Base-by-base conservation (phyloP, 2,888 invertebrate species). In the Luperina testacea region DNA sequence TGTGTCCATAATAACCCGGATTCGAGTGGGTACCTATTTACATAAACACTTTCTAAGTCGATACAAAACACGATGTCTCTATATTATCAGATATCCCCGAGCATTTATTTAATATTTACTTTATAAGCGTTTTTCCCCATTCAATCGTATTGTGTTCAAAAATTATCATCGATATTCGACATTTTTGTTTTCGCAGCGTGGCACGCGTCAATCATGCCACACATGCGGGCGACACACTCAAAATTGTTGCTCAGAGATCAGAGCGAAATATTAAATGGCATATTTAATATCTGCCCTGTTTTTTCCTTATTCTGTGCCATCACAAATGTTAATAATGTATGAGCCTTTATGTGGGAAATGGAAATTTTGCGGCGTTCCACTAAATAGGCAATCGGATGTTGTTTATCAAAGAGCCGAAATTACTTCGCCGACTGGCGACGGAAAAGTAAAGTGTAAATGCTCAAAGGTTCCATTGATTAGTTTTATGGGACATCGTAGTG, bases 201-300 rank as follows among this genome's bases (percentile, higher is more conserved):
- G 88, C 91, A 88, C 87, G 90, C 94, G 95, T 95, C 95, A 94
- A 95, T 95, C 95, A 95, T 81, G 91, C 90, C 84, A 80, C 95
- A 94, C 71, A 92, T 95, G 95, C 90, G 91, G 90, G 90, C 90
- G 95, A 95, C 95, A 94, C 90, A 91, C 90, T 92, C 93, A 91
- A 93, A 94, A 94, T 94, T 93, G 94, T 94, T 93, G 91, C 91
- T 90, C 91, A 88, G 91, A 93, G 89, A 94, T 94, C 94, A 93
- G 89, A 91, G 90, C 84, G 90, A 92, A 92, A 93, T 94, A 92
- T 92, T 90, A 92, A 92, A 92, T 91, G 90, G 84, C 84, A 89
- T 89, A 90, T 93, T 91, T 92, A 90, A 93, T 92, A 91, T 88
- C 89, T 82, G 81, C 83, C 88, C 84, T 87, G 79, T 87, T 85